phyloP scores from a whole-genome alignment of 1,140 invertebrate genomes.

The Heliconius himera region DNA sequence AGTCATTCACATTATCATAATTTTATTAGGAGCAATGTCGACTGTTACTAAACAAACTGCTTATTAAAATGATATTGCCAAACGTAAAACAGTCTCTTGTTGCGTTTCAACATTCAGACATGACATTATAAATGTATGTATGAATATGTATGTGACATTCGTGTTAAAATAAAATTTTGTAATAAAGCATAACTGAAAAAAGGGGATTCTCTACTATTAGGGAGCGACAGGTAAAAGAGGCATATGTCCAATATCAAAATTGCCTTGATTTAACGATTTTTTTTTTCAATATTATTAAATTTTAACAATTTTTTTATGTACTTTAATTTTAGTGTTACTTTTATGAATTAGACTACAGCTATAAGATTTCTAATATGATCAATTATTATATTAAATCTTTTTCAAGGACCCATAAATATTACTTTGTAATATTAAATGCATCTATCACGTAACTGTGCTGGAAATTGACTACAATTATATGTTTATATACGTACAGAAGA shows the following conservation, averaged over 20 bases:
- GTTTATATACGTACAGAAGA: neutral
- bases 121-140: slow-evolving; percentile 4
- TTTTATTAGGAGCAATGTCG: neutral
- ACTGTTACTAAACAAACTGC: slow-evolving; percentile 2
- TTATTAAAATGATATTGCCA: neutral
- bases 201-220: too few species aligned
- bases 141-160: neutral
- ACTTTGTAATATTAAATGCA: neutral
- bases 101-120: neutral
- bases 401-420: neutral
- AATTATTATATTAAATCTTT: neutral
- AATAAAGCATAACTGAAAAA: too few species aligned
- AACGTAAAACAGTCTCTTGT: neutral
- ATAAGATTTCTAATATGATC: neutral
- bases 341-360: neutral
- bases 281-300: too few species aligned
- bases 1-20: neutral
- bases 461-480: neutral
- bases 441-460: neutral
- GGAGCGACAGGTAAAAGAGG: too few species aligned
- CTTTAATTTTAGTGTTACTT: too few species aligned
- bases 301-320: too few species aligned
- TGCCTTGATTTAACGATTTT: too few species aligned
- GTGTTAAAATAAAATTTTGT: too few species aligned
- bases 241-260: too few species aligned